Percentiles rank a stretch among this genome's conserved stretches.
These are phyloP conservation scores for Sinonovacula constricta DNA, from an alignment of 1,140 invertebrate genomes.

Conservation along the genomic window DNA sequence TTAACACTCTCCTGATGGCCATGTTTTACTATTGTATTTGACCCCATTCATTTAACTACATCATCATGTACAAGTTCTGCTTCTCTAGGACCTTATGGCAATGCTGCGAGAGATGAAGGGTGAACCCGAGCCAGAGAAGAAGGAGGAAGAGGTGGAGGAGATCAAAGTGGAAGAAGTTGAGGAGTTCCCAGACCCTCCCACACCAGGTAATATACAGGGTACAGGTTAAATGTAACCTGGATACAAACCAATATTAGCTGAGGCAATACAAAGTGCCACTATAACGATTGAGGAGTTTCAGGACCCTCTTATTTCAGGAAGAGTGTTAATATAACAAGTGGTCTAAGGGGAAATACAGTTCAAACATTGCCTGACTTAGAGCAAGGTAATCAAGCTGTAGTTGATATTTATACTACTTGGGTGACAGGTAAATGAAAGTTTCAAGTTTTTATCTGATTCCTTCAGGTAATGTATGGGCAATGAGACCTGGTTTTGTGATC, in stretches of 20 bases:
- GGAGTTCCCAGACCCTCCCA: constrained; percentile 45
- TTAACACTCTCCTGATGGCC: not conserved
- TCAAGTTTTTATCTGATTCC: not conserved
- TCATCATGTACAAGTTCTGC: not conserved
- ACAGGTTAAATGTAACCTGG: too few relatives aligned
- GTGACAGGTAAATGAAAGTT: too few relatives aligned
- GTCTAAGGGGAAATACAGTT: too few relatives aligned
- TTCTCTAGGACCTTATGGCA: constrained; percentile 27
- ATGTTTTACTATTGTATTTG: not conserved
- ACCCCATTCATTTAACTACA: not conserved
- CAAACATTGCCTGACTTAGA: too few relatives aligned
- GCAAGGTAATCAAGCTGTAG: too few relatives aligned
- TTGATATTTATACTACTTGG: too few relatives aligned
- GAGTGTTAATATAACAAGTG: too few relatives aligned
- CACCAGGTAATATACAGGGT: constrained; percentile 40
- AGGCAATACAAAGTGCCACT: too few relatives aligned
- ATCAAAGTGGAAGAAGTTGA: constrained; percentile 47
- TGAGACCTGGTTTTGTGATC: too few relatives aligned
- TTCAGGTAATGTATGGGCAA: constrained; percentile 27
- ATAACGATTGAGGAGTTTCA: too few relatives aligned
- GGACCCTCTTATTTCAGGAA: too few relatives aligned
- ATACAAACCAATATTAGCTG: too few relatives aligned
- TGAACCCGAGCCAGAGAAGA: constrained; percentile 13
- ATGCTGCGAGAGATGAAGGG: constrained; percentile 47
- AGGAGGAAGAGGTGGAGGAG: constrained; percentile 36